These are phyloP conservation scores for Bombus ignitus DNA, from an alignment of 1,140 invertebrate genomes.

Conservation along the genomic window DNA sequence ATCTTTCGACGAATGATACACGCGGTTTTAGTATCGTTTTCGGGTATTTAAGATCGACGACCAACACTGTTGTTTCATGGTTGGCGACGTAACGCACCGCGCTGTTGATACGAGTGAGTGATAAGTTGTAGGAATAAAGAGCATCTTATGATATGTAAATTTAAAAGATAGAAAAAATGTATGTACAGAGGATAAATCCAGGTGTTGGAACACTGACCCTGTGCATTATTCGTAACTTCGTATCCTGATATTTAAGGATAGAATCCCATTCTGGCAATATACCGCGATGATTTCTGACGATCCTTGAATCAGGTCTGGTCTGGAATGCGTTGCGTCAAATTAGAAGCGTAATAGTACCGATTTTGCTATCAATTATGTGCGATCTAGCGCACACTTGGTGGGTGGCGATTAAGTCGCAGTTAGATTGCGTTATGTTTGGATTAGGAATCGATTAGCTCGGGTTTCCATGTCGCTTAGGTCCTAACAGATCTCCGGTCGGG, in stretches of 20 bases:
- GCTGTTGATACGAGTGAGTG: no score
- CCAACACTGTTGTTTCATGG: no score
- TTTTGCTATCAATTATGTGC: slow-evolving; percentile 12
- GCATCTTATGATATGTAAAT: no score
- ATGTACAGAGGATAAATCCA: no score
- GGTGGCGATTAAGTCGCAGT: slow-evolving; percentile 13
- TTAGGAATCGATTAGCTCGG: background rate
- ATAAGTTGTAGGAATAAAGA: no score
- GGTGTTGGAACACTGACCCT: no score
- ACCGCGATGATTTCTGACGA: background rate
- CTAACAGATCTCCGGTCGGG: background rate
- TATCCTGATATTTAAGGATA: no score
- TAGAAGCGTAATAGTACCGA: background rate
- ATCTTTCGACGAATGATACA: no score
- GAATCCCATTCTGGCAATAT: background rate
- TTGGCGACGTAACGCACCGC: no score
- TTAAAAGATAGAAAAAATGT: no score
- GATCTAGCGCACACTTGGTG: background rate
- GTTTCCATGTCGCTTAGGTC: background rate
- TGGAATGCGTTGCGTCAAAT: background rate
- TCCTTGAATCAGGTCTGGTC: background rate
- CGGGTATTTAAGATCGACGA: no score
- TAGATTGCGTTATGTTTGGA: slow-evolving; percentile 9
- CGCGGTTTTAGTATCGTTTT: no score
- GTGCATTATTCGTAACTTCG: background rate